Evolutionary conservation across 2,797 vertebrate genomes (phyloP), one percentile per base, ranked within the genome.

Genomic region (Anabas testudineus): DNA sequence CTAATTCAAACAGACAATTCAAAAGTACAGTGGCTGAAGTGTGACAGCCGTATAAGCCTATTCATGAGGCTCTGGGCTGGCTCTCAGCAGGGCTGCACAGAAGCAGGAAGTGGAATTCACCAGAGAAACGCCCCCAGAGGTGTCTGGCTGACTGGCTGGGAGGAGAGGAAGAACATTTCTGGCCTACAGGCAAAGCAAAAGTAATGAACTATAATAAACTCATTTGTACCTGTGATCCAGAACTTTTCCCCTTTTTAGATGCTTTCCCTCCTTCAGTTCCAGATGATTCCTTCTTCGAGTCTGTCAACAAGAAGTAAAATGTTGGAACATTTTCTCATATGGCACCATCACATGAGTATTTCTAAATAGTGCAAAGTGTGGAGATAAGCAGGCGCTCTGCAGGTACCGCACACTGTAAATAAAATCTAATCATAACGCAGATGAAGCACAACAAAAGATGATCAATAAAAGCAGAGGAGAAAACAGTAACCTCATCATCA

Each of bases 201-300:
- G 81, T 89, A 79, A 79, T 58, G 61, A 85, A 86, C 69, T 83
- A 63, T 10, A 74, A 69, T 58, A 61, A 87, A 87, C 69, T 73
- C 24, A 22, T 80, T 87, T 55, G n/a, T 98, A 99, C 98, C 97
- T 99, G 98, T 12, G 95, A 96, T 93, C 94, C 96, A 93, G 97
- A 96, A 92, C 95, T 94, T 97, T 98, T 99, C 85, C 95, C 93
- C 94, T 96, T 98, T 94, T 99, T 97, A 77, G 95, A 95, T 87
- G 95, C 91, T 95, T 99, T 99, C 91, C 97, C 98, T 94, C 96
- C 97, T 95, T 99, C 98, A 75, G 96, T 94, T 94, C 96, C 95
- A 96, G 97, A 96, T 93, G 95, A 94, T 90, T 98, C 97, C 94
- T 97, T 97, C 95, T 96, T 97, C 87, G 95, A 96, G 96, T 99